Evolutionary conservation across 2,797 vertebrate genomes (phyloP).

Genomic region (Uromys caudimaculatus): DNA sequence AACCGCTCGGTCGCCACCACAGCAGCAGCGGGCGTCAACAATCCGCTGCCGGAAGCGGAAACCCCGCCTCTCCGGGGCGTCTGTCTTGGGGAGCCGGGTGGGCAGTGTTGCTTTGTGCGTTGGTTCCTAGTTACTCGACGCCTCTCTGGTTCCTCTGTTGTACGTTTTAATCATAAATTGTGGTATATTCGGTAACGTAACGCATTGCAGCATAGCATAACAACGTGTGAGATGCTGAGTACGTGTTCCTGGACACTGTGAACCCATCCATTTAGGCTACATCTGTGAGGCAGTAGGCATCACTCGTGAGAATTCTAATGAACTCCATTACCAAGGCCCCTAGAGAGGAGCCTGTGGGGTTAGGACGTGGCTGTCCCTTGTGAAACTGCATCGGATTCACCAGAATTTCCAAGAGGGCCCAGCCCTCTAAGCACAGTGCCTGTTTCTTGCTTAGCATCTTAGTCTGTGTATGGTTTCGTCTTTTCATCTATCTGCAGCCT

Average conservation of each 20-base stretch:
- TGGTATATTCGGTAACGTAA: not conserved
- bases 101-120: rapidly evolving
- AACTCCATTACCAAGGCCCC: not conserved
- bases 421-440: not conserved
- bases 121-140: not conserved
- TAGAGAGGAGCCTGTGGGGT: not conserved
- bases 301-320: rapidly evolving
- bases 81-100: rapidly evolving
- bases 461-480: not conserved
- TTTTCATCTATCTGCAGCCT: not conserved
- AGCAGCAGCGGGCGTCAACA: constrained; percentile 75
- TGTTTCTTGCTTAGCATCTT: not conserved
- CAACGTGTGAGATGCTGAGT: not conserved
- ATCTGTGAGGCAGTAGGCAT: not conserved
- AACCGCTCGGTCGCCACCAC: constrained; percentile 3
- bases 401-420: not conserved
- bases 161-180: not conserved
- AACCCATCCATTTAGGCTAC: not conserved
- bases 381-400: not conserved
- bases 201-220: not conserved
- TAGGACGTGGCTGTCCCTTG: not conserved
- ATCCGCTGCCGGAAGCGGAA: constrained; percentile 81
- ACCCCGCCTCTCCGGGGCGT: constrained; percentile 36
- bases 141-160: too few species aligned
- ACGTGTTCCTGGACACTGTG: not conserved